Conservation (phyloP, 1,140 invertebrate species). For the Drosophila miranda region DNA sequence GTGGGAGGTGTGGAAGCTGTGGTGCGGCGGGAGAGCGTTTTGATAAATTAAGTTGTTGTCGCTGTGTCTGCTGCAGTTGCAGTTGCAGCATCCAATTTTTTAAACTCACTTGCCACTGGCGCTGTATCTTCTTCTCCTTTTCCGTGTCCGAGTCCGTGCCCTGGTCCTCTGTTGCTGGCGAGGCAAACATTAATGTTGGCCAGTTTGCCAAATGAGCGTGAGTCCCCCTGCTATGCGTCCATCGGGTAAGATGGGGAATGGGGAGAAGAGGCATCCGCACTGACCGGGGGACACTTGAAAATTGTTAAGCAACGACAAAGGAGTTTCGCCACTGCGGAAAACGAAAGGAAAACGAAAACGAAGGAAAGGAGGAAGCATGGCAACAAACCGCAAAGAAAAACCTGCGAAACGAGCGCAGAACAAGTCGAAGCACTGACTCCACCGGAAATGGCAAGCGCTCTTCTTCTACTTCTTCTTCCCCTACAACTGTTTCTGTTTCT, state of each 20-base stretch:
- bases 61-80: conserved; percentile 32
- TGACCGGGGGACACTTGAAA: conserved; percentile 39
- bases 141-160: no score
- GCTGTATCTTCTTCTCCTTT: no score
- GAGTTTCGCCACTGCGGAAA: conserved; percentile 20
- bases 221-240: no score
- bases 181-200: conserved; percentile 38
- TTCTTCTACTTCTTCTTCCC: no score
- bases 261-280: conserved; percentile 6
- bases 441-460: no score
- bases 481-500: no score
- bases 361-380: conserved; percentile 8
- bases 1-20: neutral
- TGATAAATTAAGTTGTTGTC: conserved; percentile 75
- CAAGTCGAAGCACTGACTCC: no score
- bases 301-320: conserved; percentile 49
- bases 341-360: no score
- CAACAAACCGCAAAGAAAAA: conserved; percentile 16
- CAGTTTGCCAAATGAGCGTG: conserved; percentile 57
- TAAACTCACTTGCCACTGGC: neutral
- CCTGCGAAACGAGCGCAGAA: neutral
- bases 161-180: neutral
- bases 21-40: conserved; percentile 45
- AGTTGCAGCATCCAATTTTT: neutral
- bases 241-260: neutral